Evolutionary conservation across 92 coral and sea anemone species (phyloP).

Genomic region (Micromussa lordhowensis): DNA sequence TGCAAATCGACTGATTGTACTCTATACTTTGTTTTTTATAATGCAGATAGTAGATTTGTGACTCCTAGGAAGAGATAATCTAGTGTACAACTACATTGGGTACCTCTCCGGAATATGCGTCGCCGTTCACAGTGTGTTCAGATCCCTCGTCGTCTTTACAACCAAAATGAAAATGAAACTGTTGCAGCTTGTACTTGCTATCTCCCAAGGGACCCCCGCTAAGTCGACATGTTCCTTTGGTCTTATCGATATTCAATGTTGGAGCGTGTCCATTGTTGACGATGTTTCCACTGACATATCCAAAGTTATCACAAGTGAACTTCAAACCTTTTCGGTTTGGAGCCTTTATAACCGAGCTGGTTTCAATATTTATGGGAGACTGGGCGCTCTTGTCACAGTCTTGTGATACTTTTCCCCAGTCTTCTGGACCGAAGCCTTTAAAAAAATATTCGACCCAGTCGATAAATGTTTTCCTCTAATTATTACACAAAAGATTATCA

Average conservation of each 20-base stretch:
- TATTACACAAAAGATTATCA: too few relatives aligned
- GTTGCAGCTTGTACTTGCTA: constrained; percentile 38
- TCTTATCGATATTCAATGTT: constrained; percentile 31
- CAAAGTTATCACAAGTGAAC: neutral
- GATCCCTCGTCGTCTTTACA: constrained; percentile 63
- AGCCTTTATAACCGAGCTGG: neutral
- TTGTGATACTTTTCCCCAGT: constrained; percentile 65
- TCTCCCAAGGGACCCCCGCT: constrained; percentile 39
- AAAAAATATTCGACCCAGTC: too few relatives aligned
- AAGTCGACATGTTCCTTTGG: neutral
- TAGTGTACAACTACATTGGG: neutral
- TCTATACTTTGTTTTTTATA: too few relatives aligned
- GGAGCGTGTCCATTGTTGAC: constrained; percentile 79
- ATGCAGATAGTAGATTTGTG: too few relatives aligned
- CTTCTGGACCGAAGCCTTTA: constrained; percentile 56
- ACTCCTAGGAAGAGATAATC: too few relatives aligned
- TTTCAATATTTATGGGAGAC: constrained; percentile 75
- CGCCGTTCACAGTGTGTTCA: constrained; percentile 60
- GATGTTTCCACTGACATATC: constrained; percentile 49
- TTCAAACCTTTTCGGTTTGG: too few relatives aligned
- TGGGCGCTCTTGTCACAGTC: constrained; percentile 60
- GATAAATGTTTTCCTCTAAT: too few relatives aligned
- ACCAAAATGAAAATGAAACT: constrained; percentile 80
- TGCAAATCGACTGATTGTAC: too few relatives aligned
- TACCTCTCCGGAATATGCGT: constrained; percentile 73